A percentile compares a stretch with the other conserved stretches of the same genome.
phyloP scores from a whole-genome alignment of 2,113 vertebrate genomes.

The Rhadina sibilatrix region DNA sequence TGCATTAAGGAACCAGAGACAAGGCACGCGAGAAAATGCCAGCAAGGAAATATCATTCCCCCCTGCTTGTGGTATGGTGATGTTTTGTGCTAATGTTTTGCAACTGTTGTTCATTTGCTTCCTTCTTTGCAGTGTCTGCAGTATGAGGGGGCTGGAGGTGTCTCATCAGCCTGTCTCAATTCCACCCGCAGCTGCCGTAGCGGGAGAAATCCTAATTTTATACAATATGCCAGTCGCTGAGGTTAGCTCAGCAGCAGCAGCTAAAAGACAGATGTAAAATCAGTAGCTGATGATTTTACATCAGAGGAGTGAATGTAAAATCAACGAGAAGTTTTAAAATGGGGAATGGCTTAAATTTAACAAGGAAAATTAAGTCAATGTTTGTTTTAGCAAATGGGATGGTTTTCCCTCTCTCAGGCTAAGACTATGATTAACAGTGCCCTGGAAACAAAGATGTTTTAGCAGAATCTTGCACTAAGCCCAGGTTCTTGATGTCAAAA shows the following conservation, averaged over 20 bases:
- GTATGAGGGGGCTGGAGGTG: background rate
- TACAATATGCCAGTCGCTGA: slow-evolving; percentile 9
- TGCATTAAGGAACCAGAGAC: background rate
- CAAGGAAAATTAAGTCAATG: slow-evolving; percentile 14
- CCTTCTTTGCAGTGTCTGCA: background rate
- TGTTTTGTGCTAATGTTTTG: background rate
- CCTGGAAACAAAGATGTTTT: background rate
- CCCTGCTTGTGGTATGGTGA: background rate
- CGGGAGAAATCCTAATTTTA: background rate
- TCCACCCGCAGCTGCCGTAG: background rate
- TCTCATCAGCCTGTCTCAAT: background rate
- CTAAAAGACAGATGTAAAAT: slow-evolving; percentile 65
- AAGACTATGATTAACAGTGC: background rate
- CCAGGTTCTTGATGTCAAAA: background rate
- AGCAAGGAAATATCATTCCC: background rate
- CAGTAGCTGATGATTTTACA: slow-evolving; percentile 66
- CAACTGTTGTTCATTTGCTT: background rate
- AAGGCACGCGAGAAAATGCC: background rate
- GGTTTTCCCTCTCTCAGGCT: background rate
- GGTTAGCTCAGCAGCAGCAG: slow-evolving; percentile 38
- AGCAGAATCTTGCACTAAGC: background rate
- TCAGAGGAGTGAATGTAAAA: slow-evolving; percentile 55
- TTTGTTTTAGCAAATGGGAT: slow-evolving; percentile 17
- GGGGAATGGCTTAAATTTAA: slow-evolving; percentile 46
- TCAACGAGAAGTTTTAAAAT: slow-evolving; percentile 64